Conservation (phyloP, 2,888 invertebrate species). For the Heterodera filipjevi region DNA sequence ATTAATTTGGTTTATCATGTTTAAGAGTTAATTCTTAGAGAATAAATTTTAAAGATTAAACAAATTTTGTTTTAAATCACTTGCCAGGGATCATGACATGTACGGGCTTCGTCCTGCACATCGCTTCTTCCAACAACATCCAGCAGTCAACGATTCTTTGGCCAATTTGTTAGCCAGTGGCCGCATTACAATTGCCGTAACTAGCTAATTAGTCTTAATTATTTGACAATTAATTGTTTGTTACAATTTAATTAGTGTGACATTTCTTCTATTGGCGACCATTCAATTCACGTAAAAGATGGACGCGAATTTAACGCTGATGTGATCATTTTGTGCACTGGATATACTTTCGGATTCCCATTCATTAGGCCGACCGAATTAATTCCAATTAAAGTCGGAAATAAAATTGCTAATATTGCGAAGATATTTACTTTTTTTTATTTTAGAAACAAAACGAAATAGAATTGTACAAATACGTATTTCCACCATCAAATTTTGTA, state of each 20-base stretch:
- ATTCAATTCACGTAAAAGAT: constrained; percentile 47
- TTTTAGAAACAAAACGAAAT: constrained; percentile 63
- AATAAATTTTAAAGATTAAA: too few species aligned
- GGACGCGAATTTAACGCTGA: constrained; percentile 57
- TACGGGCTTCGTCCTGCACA: constrained; percentile 62
- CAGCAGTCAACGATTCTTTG: constrained; percentile 67
- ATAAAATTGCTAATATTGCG: too few species aligned
- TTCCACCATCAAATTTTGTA: constrained; percentile 61
- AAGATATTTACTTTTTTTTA: neutral
- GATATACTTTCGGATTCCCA: constrained; percentile 67
- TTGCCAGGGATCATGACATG: constrained; percentile 62
- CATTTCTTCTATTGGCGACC: constrained; percentile 41
- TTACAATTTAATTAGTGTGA: constrained; percentile 49
- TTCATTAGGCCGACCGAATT: constrained; percentile 63
- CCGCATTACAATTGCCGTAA: constrained; percentile 64
- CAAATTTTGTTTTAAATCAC: constrained; percentile 48
- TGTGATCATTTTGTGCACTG: constrained; percentile 65
- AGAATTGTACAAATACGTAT: constrained; percentile 67
- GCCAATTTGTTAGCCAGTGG: constrained; percentile 67
- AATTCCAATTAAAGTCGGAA: constrained; percentile 51
- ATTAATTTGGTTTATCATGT: too few species aligned
- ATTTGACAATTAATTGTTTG: neutral
- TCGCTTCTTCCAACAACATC: constrained; percentile 64
- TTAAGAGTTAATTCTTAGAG: too few species aligned
- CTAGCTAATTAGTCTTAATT: constrained; percentile 1